Evolutionary conservation across 2,113 vertebrate species (phyloP), one percentile per base, ranked within the genome.

Genomic region (Semnornis frantzii): DNA sequence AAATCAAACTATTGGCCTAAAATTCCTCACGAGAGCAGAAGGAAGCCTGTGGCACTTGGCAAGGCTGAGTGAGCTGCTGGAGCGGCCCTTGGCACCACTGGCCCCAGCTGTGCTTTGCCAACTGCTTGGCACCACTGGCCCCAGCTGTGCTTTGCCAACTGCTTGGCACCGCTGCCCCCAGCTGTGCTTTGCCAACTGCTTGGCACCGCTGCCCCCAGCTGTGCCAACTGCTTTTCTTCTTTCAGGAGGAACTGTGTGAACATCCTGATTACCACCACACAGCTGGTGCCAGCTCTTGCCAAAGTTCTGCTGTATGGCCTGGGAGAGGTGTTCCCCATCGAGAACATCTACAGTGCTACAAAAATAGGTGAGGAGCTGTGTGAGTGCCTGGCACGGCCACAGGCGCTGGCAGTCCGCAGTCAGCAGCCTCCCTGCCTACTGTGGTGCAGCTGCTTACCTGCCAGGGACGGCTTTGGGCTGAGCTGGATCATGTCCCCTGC

Each of bases 331-430:
- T 99, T 99, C 96, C 99, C 99, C 79, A 98, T 99, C 21, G 99
- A 99, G 96, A 99, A 99, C 97, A 99, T 99, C 98, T 99, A 99
- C 97, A 99, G 99, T 65, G 99, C 99, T 96, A 99, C 99, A 83
- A 99, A 99, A 97, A 99, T 99, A 97, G 99, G 99, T 99, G 98
- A 93, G 91, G 52, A 25, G 3, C 23, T 79, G 69, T 44, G 85
- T 59, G 68, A 28, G 64, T 42, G 3, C 39, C 39, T 75, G 65
- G 33, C 31, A 52, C 59, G 33, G 66, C 55, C 69, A 23, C 44
- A 68, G 48, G 15, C 58, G 15, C 54, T 28, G 80, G 20, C 15
- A 39, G n/a, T 79, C 78, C 37, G 37, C 37, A 39, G 37, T 39
- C 37, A 39, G 60, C 37, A 63, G 62, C 55, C 23, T 31, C 39